A percentile compares a stretch with the other conserved stretches of the same genome.
phyloP scores from a whole-genome alignment of 2,888 invertebrate species.

The Tanytarsus gracilentus region DNA sequence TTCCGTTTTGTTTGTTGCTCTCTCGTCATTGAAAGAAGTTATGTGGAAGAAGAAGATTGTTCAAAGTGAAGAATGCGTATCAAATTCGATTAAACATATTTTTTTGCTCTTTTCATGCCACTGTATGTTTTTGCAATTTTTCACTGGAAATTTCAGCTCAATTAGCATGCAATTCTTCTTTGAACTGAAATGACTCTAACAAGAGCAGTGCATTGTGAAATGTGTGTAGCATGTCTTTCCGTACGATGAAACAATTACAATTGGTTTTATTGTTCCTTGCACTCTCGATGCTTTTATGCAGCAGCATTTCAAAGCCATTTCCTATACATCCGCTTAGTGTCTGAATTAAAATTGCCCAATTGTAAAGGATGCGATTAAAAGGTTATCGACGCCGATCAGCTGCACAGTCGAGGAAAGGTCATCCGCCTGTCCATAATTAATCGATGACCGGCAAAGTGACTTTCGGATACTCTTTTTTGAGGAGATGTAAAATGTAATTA shows the following conservation, averaged over 20 bases:
- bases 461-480: no score
- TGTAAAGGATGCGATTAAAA: no score
- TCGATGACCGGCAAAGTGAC: no score
- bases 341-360: neutral
- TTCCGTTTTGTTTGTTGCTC: neutral
- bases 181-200: no score
- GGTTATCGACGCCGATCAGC: no score
- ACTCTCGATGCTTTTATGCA: neutral
- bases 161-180: neutral
- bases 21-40: no score
- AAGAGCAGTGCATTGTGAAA: no score
- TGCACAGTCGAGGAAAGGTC: no score
- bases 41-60: neutral
- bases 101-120: constrained; percentile 3
- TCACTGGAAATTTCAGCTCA: constrained; percentile 5
- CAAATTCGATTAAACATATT: constrained; percentile 9
- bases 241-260: constrained; percentile 18
- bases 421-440: no score
- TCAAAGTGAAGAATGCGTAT: neutral
- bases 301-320: no score
- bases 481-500: no score
- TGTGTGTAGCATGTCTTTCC: neutral
- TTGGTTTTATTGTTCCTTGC: neutral
- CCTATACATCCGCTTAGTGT: no score
- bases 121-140: constrained; percentile 2